Base-by-base conservation (phyloP, 2,888 invertebrate species). In the Drosophila aldrichi region DNA sequence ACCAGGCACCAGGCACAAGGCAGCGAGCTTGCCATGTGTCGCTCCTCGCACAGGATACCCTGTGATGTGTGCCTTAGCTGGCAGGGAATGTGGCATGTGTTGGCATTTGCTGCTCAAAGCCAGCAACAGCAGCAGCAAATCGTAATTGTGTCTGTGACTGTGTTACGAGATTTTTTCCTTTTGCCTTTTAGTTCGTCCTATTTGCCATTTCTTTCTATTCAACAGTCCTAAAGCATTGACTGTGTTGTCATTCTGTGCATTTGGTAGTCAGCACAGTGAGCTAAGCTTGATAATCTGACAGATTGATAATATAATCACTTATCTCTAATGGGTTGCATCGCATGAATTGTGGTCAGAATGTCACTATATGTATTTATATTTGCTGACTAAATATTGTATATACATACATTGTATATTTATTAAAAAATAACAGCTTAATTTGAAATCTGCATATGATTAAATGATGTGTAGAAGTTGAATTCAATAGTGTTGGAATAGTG, bases 81-180 rank as follows among this genome's bases (percentile, higher is more conserved):
- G 55, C 44, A 36, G 40, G 62, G 52, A 34, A 63, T 64, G 74
- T 60, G 69, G 58, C 55, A 62, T 70, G 67, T 68, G 76, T 68
- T 76, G 76, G 57, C 67, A 52, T 32, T 44, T 57, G 41, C 51
- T 59, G 58, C 29, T 62, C 43, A 60, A 57, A 38, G 36, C 32
- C 20, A 44, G 14, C 75, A 60, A 29, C 40, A 40, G n/a, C 70
- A 62, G 34, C n/a, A 44, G 59, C 51, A 36, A 67, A 58, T 64
- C 75, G 76, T 76, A 76, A 76, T 76, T 71, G 74, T 72, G 67
- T 79, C 72, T 79, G 79, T 78, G 77, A 78, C 79, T 72, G 76
- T 73, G 79, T 63, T 79, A 72, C 76, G 67, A 76, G 76, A 79
- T 75, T 76, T 72, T 22, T 58, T 60, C n/a, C 25, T 70, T 58